Base-by-base conservation (phyloP, 2,888 invertebrate species). In the Pristionchus mayeri region DNA sequence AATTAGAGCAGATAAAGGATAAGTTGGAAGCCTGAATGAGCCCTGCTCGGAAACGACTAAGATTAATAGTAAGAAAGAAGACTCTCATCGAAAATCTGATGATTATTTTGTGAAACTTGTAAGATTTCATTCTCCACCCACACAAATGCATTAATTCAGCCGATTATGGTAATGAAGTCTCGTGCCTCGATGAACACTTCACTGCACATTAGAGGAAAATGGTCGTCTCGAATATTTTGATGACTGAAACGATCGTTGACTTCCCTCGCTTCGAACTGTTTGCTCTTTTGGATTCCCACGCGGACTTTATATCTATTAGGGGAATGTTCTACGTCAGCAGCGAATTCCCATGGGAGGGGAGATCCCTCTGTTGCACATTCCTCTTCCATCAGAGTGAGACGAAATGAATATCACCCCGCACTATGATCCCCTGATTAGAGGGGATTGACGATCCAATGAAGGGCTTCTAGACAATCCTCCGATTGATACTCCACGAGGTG, bases 401-500 rank as follows among this genome's bases (percentile, higher is more conserved):
- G 30, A 60, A 60, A 27, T 30, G 27, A 24, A 60, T 60, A 30
- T 30, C 0, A 30, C 30, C 57, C 30, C 57, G 57, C 27, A 60
- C 57, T 60, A 60, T 60, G 27, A 27, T 21, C 57, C 4, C 7
- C 9, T 9, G 57, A 60, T 60, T 60, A 60, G 57, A 60, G 13
- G 1, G 27, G 27, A 7, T 60, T 60, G 30, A 60, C n/a, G 57
- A 60, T 60, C 13, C 24, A 27, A 27, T 60, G 57, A 60, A 27
- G 57, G 57, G 27, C 16, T 60, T 60, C 57, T 60, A 60, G 57
- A 27, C 57, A 30, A 60, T 16, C 30, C 57, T 18, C 57, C 57
- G 57, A 30, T 60, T 60, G 57, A 60, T 60, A 60, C 57, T 60
- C 57, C 57, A 60, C 27, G 57, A 60, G 57, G 57, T 27, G 57